Conservation (phyloP, 2,888 invertebrate genomes). For the Tachystola acroxantha region DNA sequence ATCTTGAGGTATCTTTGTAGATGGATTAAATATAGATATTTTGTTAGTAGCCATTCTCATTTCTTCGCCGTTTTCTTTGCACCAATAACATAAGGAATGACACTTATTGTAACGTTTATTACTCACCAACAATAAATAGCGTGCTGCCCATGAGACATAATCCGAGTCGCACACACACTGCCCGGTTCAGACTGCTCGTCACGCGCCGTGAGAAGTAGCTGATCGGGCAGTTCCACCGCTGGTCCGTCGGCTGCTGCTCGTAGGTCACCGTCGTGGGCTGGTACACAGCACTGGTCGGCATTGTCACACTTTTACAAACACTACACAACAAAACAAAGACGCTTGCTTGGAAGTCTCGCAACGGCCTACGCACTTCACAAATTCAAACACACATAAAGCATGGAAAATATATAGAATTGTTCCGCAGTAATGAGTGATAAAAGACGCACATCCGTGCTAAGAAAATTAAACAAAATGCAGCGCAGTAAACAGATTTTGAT, state of each 20-base stretch:
- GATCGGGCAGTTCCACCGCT: conserved; percentile 77
- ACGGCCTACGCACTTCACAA: conserved; percentile 8
- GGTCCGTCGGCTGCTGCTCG: conserved; percentile 79
- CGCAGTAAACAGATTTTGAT: not conserved
- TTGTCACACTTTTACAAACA: conserved; percentile 43
- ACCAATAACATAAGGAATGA: no score
- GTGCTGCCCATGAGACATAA: conserved; percentile 63
- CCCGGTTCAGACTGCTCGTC: conserved; percentile 67
- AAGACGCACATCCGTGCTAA: conserved; percentile 2
- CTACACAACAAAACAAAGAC: conserved; percentile 26
- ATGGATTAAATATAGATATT: no score
- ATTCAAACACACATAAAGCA: not conserved
- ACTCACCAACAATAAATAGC: conserved; percentile 63
- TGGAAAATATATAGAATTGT: no score
- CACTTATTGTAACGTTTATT: no score
- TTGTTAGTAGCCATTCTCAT: no score
- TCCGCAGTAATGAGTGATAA: not conserved
- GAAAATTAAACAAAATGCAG: not conserved
- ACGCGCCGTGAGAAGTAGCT: conserved; percentile 72
- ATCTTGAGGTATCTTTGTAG: no score
- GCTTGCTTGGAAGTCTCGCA: not conserved
- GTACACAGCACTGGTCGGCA: conserved; percentile 86
- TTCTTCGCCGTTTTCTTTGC: no score
- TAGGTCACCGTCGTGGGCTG: conserved; percentile 89
- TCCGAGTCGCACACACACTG: conserved; percentile 58